These are phyloP conservation scores for Cryptoblepharus egeriae DNA, from an alignment of 2,797 vertebrate species.

Conservation along the genomic window DNA sequence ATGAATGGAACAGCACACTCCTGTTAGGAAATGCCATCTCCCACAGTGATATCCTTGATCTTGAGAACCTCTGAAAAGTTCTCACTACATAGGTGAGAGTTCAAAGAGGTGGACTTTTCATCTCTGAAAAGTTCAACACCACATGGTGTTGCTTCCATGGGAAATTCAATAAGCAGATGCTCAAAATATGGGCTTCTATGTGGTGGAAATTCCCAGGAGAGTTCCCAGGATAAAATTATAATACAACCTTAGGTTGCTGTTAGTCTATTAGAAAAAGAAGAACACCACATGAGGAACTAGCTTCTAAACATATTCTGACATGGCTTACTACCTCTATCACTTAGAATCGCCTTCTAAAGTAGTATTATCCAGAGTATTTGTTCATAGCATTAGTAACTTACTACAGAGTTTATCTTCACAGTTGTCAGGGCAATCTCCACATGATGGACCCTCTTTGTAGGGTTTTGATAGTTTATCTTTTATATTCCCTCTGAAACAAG, in stretches of 20 bases:
- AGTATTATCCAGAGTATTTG: not conserved
- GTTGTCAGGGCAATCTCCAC: slow-evolving; percentile 57
- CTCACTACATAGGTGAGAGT: no score
- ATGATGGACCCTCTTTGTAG: slow-evolving; percentile 48
- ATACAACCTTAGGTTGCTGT: not conserved
- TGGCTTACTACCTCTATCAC: not conserved
- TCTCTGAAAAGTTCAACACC: not conserved
- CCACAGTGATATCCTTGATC: not conserved
- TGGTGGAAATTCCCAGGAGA: not conserved
- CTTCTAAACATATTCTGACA: no score
- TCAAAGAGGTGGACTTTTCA: no score
- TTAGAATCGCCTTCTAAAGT: no score
- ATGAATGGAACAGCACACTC: no score
- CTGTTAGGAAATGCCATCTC: no score
- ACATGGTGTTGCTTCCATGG: not conserved
- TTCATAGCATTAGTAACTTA: not conserved
- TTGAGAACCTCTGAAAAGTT: not conserved
- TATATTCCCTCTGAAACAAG: slow-evolving; percentile 61
- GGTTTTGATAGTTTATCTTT: slow-evolving; percentile 26
- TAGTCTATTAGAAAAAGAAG: not conserved
- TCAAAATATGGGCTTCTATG: not conserved
- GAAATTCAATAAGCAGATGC: not conserved
- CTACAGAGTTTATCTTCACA: slow-evolving; percentile 69
- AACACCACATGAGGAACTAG: no score
- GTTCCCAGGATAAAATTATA: not conserved